Evolutionary conservation across 2,797 vertebrate species (phyloP), one percentile per base, ranked within the genome.

Genomic region (Lophius americanus): DNA sequence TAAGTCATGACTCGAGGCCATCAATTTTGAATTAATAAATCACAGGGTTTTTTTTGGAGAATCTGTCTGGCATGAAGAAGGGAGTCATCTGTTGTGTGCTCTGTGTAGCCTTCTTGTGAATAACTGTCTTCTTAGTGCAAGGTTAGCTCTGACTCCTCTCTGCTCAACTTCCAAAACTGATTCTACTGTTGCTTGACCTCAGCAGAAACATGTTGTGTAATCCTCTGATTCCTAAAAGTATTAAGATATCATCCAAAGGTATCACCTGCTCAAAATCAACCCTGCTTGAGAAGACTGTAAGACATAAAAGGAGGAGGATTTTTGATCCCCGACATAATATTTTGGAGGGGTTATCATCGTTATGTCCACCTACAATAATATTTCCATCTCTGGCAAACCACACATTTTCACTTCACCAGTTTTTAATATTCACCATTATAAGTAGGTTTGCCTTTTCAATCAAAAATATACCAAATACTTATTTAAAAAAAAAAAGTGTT

Each of bases 181-280:
- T 85, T 75, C 36, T 64, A 46, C 75, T 70, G 51, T 54, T 61
- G 60, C 60, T 13, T 49, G 57, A 68, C 69, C 53, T 84, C 79
- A 70, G 78, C 73, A 84, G 70, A 75, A 84, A 88, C 78, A 54
- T 14, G 62, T 73, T 52, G 77, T 58, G 53, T 75, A 68, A 83
- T 83, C 70, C 83, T 70, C 53, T 75, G 73, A 85, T 73, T 67
- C 68, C 60, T 23, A 23, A 73, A 53, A 47, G 23, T 23, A 23
- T 23, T 23, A 23, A 23, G 23, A 23, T 23, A 81, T 70, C 64
- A 61, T 66, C 67, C 64, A 67, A 13, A 59, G 68, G 43, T 13
- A 41, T 66, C 66, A 44, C 49, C 50, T 44, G 52, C 13, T 42
- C 37, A 44, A 37, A 64, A 66, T 23, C 59, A 36, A 63, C 41